Conservation (phyloP, 2,888 invertebrate species). For the Agonopterix subpropinquella region DNA sequence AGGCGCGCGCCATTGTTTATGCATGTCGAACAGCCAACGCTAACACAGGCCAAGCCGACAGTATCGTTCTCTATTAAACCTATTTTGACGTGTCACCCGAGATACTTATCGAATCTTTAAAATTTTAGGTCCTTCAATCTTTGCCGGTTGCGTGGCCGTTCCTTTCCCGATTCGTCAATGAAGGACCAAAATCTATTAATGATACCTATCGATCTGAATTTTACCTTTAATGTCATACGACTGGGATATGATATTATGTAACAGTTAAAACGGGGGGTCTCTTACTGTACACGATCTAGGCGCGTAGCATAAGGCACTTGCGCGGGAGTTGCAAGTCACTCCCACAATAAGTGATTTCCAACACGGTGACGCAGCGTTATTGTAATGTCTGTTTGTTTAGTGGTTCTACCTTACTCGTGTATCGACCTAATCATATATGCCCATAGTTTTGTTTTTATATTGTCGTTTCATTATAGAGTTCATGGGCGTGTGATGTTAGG, state of each 20-base stretch:
- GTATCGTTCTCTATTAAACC: neutral
- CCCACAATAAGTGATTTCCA: constrained; percentile 73
- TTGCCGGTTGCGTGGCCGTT: no score
- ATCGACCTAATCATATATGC: constrained; percentile 75
- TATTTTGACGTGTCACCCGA: constrained; percentile 32
- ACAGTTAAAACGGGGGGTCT: constrained; percentile 34
- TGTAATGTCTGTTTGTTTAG: constrained; percentile 74
- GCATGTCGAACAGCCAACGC: constrained; percentile 39
- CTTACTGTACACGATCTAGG: constrained; percentile 28
- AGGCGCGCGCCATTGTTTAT: constrained; percentile 58
- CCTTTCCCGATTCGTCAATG: no score
- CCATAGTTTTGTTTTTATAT: constrained; percentile 74
- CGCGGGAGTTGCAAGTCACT: constrained; percentile 63
- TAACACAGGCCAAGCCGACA: constrained; percentile 26
- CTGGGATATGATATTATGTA: constrained; percentile 16
- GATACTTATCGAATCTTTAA: constrained; percentile 22
- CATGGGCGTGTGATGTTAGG: constrained; percentile 73
- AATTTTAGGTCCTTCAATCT: no score
- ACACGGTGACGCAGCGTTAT: constrained; percentile 68
- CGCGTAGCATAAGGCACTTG: constrained; percentile 55
- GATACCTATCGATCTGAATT: no score
- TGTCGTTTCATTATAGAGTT: constrained; percentile 72
- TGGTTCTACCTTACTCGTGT: constrained; percentile 74
- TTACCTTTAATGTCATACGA: neutral
- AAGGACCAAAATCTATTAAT: no score